A percentile compares a stretch with the other conserved stretches of the same genome.
phyloP scores from a whole-genome alignment of 2,888 invertebrate species.

The Vanessa cardui region DNA sequence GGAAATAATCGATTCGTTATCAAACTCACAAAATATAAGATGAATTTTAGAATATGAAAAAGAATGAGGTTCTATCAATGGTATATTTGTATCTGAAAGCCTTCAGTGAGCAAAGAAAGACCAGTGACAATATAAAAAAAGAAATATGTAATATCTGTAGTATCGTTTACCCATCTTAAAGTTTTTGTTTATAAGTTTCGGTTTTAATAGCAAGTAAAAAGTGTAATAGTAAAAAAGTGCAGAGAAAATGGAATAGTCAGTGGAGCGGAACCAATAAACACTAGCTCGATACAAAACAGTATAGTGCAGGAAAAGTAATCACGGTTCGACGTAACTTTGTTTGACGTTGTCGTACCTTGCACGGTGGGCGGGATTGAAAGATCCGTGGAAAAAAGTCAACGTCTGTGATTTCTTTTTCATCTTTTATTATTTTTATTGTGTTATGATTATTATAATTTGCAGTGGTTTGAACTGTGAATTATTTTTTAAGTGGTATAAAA shows the following conservation, averaged over 20 bases:
- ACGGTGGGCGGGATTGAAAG: slow-evolving; percentile 35
- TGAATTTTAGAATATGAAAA: no score
- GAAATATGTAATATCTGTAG: no score
- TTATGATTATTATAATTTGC: no score
- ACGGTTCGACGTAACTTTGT: slow-evolving; percentile 58
- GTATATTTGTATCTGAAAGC: no score
- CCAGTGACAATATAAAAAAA: no score
- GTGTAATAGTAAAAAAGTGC: slow-evolving; percentile 26
- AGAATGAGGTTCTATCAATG: no score
- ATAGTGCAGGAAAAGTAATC: slow-evolving; percentile 65
- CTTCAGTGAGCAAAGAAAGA: no score
- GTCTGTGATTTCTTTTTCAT: not conserved
- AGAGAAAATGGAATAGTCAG: slow-evolving; percentile 43
- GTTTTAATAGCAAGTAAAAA: slow-evolving; percentile 19
- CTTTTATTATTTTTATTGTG: no score
- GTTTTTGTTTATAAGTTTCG: slow-evolving; percentile 20
- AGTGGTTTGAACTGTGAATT: no score
- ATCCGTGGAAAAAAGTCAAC: not conserved
- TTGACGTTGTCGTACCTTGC: slow-evolving; percentile 49
- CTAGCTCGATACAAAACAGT: slow-evolving; percentile 41
- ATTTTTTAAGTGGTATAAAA: no score
- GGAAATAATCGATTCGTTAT: no score
- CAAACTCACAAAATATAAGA: no score
- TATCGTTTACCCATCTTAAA: slow-evolving; percentile 3
- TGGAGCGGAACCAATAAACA: slow-evolving; percentile 53